A percentile compares a stretch with the other conserved stretches of the same genome.
phyloP scores from a whole-genome alignment of 2,113 vertebrate species.

The Redunca redunca region DNA sequence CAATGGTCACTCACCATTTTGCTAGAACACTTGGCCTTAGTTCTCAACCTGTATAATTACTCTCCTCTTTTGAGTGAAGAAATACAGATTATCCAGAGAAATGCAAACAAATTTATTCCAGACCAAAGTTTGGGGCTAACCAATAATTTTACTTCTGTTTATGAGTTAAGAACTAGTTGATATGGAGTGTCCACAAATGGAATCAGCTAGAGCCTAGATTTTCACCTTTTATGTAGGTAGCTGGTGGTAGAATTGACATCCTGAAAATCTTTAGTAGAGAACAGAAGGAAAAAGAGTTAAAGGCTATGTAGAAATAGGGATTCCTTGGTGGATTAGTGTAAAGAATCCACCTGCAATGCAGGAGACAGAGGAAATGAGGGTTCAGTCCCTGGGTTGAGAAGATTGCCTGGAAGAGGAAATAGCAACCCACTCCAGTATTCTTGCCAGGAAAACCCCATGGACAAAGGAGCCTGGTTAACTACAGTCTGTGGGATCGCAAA shows the following conservation, averaged over 20 bases:
- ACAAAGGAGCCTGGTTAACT: not conserved
- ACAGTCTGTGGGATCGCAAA: not conserved
- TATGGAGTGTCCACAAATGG: not conserved
- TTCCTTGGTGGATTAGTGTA: not conserved
- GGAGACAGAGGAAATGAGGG: not conserved
- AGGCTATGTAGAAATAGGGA: not conserved
- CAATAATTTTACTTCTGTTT: not conserved
- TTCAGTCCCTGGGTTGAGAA: not conserved
- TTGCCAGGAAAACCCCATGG: not conserved
- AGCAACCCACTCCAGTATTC: not conserved
- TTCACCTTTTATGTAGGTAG: not conserved
- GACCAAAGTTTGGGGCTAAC: not conserved
- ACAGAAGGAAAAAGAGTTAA: not conserved
- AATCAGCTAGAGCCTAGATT: not conserved
- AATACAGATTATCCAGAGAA: not conserved
- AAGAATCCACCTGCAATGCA: not conserved
- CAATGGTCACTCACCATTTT: not conserved
- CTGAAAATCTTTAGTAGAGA: not conserved
- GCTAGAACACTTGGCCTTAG: not conserved
- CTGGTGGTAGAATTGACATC: not conserved
- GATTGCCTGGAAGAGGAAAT: not conserved
- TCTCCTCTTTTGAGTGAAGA: not conserved
- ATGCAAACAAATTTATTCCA: not conserved
- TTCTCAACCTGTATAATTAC: not conserved
- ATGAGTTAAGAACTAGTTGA: not conserved